Evolutionary conservation across 2,888 invertebrate genomes (phyloP).

Genomic region (Rhagonycha fulva): DNA sequence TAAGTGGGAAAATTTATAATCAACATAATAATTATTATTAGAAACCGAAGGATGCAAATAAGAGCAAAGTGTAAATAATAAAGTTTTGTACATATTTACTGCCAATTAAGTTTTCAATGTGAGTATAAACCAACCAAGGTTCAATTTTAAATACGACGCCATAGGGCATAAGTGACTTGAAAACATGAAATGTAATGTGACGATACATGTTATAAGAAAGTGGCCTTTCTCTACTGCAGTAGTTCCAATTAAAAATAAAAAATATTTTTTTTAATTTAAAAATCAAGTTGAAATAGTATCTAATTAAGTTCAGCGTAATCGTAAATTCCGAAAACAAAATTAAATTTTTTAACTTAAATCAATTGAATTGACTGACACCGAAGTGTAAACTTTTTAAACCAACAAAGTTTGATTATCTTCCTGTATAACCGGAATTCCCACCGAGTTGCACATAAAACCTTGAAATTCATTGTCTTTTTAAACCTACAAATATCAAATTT

Average conservation of each 20-base stretch:
- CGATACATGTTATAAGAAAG: neutral
- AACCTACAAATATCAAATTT: neutral
- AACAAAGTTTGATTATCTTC: neutral
- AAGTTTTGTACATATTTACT: neutral
- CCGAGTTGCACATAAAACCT: neutral
- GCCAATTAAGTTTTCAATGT: neutral
- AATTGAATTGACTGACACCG: neutral
- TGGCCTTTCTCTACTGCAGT: neutral
- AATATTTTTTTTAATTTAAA: neutral
- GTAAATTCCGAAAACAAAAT: neutral
- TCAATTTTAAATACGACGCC: neutral
- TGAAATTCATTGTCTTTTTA: neutral
- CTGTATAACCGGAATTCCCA: neutral
- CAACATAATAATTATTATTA: neutral
- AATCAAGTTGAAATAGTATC: neutral
- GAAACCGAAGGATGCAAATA: neutral
- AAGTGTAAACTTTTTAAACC: neutral
- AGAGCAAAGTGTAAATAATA: neutral
- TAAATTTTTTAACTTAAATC: neutral
- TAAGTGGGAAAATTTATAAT: neutral
- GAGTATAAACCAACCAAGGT: neutral
- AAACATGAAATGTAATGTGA: slow-evolving; percentile 1
- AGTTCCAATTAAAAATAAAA: neutral
- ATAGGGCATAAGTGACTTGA: slow-evolving; percentile 1
- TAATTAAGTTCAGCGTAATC: neutral